Conservation (phyloP, 2,797 vertebrate genomes). For the Lagodon rhomboides region DNA sequence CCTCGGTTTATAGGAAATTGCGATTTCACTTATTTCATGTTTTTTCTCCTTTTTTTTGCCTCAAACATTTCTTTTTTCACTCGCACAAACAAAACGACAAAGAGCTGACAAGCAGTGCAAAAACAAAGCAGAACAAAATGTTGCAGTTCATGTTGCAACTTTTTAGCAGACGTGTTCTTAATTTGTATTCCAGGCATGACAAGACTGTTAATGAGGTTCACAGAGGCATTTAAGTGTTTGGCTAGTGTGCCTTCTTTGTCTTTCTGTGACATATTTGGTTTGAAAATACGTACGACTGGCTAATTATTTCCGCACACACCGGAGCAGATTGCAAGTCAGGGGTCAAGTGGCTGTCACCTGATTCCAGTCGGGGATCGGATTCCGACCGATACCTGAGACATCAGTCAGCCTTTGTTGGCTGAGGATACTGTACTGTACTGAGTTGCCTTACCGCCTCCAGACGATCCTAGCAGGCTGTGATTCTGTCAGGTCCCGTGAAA, state of each 20-base stretch:
- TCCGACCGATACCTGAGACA: background rate
- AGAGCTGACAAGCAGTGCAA: constrained; percentile 9
- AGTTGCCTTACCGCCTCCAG: background rate
- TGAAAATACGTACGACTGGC: background rate
- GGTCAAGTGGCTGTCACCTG: constrained; percentile 17
- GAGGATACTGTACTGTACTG: background rate
- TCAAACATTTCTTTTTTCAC: constrained; percentile 1
- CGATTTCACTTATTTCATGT: background rate
- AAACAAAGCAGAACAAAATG: constrained; percentile 23
- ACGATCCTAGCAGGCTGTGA: background rate
- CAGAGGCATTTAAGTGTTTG: background rate
- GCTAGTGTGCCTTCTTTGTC: constrained; percentile 11
- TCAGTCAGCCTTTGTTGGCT: constrained; percentile 3
- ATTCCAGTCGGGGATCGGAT: background rate
- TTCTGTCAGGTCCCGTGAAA: constrained; percentile 20
- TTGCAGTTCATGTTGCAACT: constrained; percentile 47
- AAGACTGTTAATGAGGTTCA: constrained; percentile 46
- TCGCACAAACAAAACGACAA: background rate
- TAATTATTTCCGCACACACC: constrained; percentile 7
- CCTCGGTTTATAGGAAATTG: background rate
- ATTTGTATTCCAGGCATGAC: constrained; percentile 56
- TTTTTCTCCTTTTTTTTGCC: background rate
- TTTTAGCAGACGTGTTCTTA: constrained; percentile 37
- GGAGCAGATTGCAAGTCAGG: constrained; percentile 1
- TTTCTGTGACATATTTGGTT: constrained; percentile 10